phyloP scores from a whole-genome alignment of 2,797 vertebrate species.

The Ataeniobius toweri region DNA sequence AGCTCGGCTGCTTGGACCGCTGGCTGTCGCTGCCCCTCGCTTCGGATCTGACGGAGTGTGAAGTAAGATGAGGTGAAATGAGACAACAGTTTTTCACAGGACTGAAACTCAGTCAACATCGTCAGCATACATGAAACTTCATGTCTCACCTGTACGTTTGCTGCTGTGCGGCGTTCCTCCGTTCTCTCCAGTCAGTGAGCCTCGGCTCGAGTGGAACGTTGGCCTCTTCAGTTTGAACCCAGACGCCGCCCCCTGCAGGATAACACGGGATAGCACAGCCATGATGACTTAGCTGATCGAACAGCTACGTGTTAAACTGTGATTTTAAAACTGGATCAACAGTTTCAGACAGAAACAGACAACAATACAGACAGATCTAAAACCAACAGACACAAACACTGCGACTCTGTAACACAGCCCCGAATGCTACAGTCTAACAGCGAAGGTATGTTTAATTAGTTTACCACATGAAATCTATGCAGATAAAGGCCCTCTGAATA shows the following conservation, averaged over 20 bases:
- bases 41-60: constrained; percentile 84
- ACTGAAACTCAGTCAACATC: neutral
- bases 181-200: constrained; percentile 92
- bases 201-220: constrained; percentile 94
- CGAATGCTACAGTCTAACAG: neutral
- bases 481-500: neutral
- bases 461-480: neutral
- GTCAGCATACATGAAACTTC: no score
- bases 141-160: constrained; percentile 88
- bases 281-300: neutral
- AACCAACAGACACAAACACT: constrained; percentile 8
- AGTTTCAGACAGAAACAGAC: neutral
- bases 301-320: neutral
- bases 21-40: constrained; percentile 81
- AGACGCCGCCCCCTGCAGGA: constrained; percentile 85
- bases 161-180: constrained; percentile 86
- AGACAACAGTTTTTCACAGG: neutral
- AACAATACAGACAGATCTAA: neutral
- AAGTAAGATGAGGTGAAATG: neutral
- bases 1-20: constrained; percentile 87
- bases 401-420: neutral
- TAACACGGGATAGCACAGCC: constrained; percentile 21
- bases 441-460: neutral
- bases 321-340: neutral
- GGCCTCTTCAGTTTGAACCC: constrained; percentile 93